phyloP scores from a whole-genome alignment of 2,888 invertebrate species.

The Pterostichus niger region DNA sequence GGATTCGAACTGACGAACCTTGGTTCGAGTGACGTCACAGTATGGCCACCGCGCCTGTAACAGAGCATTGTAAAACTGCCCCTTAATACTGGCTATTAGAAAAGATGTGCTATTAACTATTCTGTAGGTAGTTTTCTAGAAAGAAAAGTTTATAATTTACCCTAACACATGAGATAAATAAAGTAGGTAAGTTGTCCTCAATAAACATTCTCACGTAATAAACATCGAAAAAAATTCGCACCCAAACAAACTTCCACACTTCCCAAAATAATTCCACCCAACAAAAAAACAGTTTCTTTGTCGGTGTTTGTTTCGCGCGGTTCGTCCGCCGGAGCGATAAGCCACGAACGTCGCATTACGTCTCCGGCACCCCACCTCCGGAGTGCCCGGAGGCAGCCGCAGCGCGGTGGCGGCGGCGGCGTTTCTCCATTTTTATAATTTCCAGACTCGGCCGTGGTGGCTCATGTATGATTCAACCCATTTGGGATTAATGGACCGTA shows the following conservation, averaged over 20 bases:
- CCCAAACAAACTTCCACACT: not conserved
- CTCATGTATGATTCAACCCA: conserved; percentile 67
- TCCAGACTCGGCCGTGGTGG: conserved; percentile 49
- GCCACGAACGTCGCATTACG: conserved; percentile 26
- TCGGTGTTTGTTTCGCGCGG: conserved; percentile 41
- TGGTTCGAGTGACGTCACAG: no score
- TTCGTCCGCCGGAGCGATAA: conserved; percentile 34
- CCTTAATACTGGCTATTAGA: no score
- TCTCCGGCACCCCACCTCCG: not conserved
- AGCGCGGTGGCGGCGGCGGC: conserved; percentile 17
- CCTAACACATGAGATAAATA: no score
- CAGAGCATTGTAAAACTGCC: no score
- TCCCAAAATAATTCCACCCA: conserved; percentile 12
- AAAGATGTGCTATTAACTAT: no score
- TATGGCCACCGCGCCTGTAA: no score
- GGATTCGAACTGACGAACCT: no score
- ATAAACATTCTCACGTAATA: not conserved
- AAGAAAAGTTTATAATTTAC: no score
- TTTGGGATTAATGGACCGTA: conserved; percentile 66
- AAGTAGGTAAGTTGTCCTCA: no score
- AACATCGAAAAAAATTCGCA: conserved; percentile 8
- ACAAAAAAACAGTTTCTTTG: conserved; percentile 16
- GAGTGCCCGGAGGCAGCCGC: not conserved
- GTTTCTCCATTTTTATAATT: conserved; percentile 66
- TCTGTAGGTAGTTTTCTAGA: no score